A percentile compares a stretch with the other conserved stretches of the same genome.
Evolutionary conservation across 2,797 vertebrate species (phyloP).

Genomic region (Tapera naevia): DNA sequence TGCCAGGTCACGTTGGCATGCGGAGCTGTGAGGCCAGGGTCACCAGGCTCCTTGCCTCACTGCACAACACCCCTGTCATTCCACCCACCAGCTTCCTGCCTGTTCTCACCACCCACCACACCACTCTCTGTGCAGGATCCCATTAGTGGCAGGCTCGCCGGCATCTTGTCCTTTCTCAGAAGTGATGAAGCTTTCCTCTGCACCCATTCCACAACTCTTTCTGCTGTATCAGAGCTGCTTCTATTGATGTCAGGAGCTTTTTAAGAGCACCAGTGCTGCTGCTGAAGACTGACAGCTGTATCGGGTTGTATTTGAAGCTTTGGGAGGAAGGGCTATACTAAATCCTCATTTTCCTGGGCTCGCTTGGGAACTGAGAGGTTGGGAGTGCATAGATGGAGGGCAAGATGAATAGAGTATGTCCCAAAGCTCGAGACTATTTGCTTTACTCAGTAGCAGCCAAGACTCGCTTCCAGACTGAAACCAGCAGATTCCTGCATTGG

Average conservation of each 20-base stretch:
- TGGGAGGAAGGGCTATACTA: background rate
- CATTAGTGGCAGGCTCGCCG: background rate
- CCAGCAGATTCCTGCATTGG: rapidly evolving
- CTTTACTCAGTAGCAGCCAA: background rate
- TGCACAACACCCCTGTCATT: background rate
- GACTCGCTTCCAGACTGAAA: background rate
- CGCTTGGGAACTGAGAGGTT: background rate
- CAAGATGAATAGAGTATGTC: background rate
- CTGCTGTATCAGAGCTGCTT: background rate
- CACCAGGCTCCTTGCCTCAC: background rate
- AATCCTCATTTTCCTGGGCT: background rate
- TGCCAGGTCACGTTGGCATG: rapidly evolving
- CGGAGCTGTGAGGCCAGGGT: rapidly evolving
- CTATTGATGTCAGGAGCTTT: slow-evolving; percentile 36
- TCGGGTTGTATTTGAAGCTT: slow-evolving; percentile 14
- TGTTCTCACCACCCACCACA: background rate
- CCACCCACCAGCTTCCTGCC: background rate
- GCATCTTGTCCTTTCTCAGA: background rate
- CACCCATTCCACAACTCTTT: background rate
- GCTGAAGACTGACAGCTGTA: slow-evolving; percentile 47
- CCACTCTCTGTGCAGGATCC: background rate
- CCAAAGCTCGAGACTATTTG: background rate
- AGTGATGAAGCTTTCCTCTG: background rate
- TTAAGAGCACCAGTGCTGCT: background rate
- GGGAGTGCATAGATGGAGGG: background rate